Evolutionary conservation across 2,797 vertebrate genomes (phyloP).

Genomic region (Kryptolebias ocellatus): DNA sequence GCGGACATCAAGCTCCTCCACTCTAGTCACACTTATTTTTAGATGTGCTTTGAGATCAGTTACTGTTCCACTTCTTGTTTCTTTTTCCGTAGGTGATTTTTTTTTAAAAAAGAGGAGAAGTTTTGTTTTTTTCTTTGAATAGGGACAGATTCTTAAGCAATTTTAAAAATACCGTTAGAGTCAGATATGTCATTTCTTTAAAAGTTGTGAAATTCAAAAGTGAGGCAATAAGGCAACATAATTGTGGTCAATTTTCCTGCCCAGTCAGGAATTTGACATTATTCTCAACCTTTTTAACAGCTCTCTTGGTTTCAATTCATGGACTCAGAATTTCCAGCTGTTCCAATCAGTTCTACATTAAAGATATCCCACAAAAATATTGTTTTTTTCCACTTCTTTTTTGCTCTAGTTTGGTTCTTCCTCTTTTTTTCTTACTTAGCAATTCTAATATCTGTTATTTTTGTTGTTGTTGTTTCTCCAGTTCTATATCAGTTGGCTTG

Average conservation of each 20-base stretch:
- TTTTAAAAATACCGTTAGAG: not conserved
- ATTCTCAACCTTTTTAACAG: not conserved
- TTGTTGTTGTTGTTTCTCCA: slow-evolving; percentile 3
- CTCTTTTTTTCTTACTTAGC: not conserved
- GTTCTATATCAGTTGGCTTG: not conserved
- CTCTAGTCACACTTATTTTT: not conserved
- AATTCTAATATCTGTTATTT: not conserved
- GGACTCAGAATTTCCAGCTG: not conserved
- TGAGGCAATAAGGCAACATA: not conserved
- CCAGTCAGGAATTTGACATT: not conserved
- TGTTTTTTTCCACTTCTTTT: not conserved
- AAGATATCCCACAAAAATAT: not conserved
- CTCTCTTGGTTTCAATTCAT: not conserved
- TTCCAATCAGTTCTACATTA: not conserved
- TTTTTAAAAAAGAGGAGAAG: not conserved
- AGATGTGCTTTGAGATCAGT: not conserved
- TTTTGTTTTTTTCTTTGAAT: not conserved
- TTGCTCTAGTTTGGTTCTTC: slow-evolving; percentile 4
- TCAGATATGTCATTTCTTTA: not conserved
- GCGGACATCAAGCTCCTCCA: not conserved
- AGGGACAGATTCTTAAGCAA: not conserved
- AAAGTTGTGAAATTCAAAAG: not conserved
- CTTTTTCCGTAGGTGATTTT: not conserved
- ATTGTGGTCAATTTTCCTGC: not conserved
- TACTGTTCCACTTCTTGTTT: not conserved